A percentile compares a stretch with the other conserved stretches of the same genome.
phyloP scores from a whole-genome alignment of 2,113 vertebrate genomes.

The Oplegnathus fasciatus region DNA sequence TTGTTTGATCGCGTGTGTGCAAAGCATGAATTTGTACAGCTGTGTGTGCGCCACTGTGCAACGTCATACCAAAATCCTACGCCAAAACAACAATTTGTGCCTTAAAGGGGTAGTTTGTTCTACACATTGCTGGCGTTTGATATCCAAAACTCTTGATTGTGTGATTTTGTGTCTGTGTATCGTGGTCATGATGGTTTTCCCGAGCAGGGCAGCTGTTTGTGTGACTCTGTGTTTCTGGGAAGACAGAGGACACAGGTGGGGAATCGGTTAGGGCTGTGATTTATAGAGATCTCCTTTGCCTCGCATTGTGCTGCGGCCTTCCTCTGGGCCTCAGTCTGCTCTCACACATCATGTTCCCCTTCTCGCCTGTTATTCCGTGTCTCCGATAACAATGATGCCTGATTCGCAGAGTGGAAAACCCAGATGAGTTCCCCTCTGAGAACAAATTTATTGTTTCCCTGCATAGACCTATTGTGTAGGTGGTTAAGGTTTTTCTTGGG shows the following conservation, averaged over 20 bases:
- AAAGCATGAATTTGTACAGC: constrained; percentile 55
- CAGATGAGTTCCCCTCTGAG: constrained; percentile 52
- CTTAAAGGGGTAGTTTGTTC: constrained; percentile 52
- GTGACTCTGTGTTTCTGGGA: constrained; percentile 74
- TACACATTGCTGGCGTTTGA: constrained; percentile 29
- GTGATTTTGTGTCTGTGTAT: constrained; percentile 41
- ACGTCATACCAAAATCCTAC: constrained; percentile 19
- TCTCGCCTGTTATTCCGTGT: constrained; percentile 54
- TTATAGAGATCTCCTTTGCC: constrained; percentile 71
- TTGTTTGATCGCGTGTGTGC: constrained; percentile 51
- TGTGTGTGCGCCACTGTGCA: constrained; percentile 43
- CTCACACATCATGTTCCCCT: constrained; percentile 53
- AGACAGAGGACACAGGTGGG: constrained; percentile 81
- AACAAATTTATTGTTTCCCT: constrained; percentile 63
- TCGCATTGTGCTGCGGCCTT: constrained; percentile 78
- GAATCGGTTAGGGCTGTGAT: constrained; percentile 79
- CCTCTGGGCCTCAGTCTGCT: constrained; percentile 68
- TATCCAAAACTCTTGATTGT: constrained; percentile 45
- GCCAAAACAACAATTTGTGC: constrained; percentile 48
- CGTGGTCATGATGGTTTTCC: constrained; percentile 49
- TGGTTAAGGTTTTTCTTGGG: constrained; percentile 36
- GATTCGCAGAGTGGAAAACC: constrained; percentile 64
- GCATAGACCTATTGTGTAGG: constrained; percentile 37
- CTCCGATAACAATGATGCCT: constrained; percentile 71
- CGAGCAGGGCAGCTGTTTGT: constrained; percentile 60